Evolutionary conservation across 2,888 invertebrate genomes (phyloP), one percentile per base, ranked within the genome.

Genomic region (Napeogenes sylphis): DNA sequence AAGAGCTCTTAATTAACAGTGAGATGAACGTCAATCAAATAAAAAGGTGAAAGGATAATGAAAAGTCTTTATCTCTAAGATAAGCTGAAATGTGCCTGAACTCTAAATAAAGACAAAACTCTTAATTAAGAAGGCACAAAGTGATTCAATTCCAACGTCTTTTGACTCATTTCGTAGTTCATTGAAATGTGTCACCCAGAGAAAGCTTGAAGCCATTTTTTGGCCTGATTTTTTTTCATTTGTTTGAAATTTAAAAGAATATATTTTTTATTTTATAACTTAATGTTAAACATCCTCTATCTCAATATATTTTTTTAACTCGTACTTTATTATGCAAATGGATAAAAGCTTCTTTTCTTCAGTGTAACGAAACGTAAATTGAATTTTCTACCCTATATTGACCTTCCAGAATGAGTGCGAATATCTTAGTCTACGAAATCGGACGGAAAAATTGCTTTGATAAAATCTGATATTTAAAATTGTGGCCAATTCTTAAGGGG

Each of bases 11-110:
- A 72, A 73, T 75, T 72, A 74, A 70, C 70, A 68, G 69, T 68
- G 59, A 65, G 67, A 70, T 65, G 64, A 59, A 72, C 59, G 65
- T 59, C 69, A 69, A 73, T 72, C 74, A 71, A 71, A 76, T 78
- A 78, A 77, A 73, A 76, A 78, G 76, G 76, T 77, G 78, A 78
- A 79, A 79, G 76, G 76, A 80, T 80, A 81, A 84, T 82, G 79
- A 80, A 82, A 83, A 73, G 76, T 74, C 79, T 82, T 71, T 51
- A 30, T 30, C 51, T 10, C 30, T 51, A 30, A 51, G 51, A 51
- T 10, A 51, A 51, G 21, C 21, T 30, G n/a, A 51, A 51, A 51
- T 51, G 51, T 51, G 21, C 30, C 51, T 51, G 51, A 51, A 30
- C 51, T 51, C 10, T 51, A 30, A 51, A 21, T 51, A 51, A 51